Evolutionary conservation across 2,113 vertebrate genomes (phyloP).

Genomic region (Eira barbara): DNA sequence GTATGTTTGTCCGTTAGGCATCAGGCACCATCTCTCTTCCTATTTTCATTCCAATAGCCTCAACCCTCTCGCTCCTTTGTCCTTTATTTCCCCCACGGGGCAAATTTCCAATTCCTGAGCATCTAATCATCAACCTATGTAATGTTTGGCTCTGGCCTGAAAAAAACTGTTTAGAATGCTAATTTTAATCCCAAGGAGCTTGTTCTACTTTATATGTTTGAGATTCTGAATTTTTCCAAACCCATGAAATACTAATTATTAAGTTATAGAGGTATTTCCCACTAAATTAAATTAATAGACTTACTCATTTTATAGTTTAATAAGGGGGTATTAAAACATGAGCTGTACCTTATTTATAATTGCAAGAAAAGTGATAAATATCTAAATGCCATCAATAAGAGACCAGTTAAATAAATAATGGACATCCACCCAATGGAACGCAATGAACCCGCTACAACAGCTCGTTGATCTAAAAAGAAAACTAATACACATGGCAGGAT

Average conservation of each 20-base stretch:
- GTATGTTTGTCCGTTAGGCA: background rate
- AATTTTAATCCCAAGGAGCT: constrained; percentile 73
- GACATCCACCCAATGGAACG: constrained; percentile 14
- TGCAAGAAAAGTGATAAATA: constrained; percentile 57
- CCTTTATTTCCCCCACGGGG: constrained; percentile 27
- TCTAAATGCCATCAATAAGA: constrained; percentile 46
- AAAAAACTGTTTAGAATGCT: constrained; percentile 44
- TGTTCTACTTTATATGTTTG: constrained; percentile 73
- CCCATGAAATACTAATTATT: constrained; percentile 75
- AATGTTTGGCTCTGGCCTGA: constrained; percentile 52
- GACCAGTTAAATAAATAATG: constrained; percentile 48
- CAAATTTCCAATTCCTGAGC: constrained; percentile 51
- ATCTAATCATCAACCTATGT: constrained; percentile 51
- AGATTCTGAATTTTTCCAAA: constrained; percentile 74
- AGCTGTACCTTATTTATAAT: constrained; percentile 59
- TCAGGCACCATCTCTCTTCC: background rate
- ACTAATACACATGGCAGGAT: constrained; percentile 1
- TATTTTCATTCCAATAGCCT: background rate
- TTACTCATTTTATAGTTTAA: constrained; percentile 74
- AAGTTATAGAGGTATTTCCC: constrained; percentile 73
- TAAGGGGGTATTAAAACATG: constrained; percentile 64
- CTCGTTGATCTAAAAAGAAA: constrained; percentile 50
- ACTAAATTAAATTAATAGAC: constrained; percentile 77
- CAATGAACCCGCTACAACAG: constrained; percentile 19
- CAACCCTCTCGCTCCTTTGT: background rate